Conservation (phyloP, 2,797 vertebrate genomes). For the Stomatorhinus walkeri region DNA sequence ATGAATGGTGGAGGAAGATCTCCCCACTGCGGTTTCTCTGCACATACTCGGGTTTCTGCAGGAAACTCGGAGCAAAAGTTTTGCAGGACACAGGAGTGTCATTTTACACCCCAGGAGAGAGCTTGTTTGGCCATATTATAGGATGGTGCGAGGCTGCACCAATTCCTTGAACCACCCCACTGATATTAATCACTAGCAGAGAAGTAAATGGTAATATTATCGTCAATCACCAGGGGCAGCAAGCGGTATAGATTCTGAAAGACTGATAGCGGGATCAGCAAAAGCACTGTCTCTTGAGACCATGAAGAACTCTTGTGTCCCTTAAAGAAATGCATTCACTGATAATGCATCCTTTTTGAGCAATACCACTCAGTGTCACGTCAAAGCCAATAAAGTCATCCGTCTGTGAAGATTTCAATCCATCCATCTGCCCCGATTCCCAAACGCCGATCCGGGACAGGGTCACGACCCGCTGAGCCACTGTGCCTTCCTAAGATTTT, state of each 20-base stretch:
- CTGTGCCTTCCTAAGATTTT: slow-evolving; percentile 14
- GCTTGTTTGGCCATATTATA: not conserved
- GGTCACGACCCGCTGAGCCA: not conserved
- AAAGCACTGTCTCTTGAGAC: slow-evolving; percentile 2
- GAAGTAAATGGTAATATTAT: slow-evolving; percentile 29
- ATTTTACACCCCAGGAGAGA: not conserved
- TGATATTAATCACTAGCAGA: slow-evolving; percentile 17
- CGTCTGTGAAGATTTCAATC: not conserved
- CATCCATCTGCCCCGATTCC: not conserved
- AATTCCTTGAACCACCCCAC: slow-evolving; percentile 8
- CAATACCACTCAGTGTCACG: not conserved
- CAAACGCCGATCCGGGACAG: not conserved
- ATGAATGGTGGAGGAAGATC: not conserved
- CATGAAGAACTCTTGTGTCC: not conserved
- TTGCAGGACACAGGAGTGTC: not conserved
- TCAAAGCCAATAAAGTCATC: not conserved
- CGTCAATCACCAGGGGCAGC: slow-evolving; percentile 32
- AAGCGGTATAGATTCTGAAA: slow-evolving; percentile 32
- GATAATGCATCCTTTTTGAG: slow-evolving; percentile 13
- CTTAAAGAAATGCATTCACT: not conserved
- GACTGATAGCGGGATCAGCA: slow-evolving; percentile 24
- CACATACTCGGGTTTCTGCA: not conserved
- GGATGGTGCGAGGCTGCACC: not conserved
- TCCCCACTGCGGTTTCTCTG: not conserved
- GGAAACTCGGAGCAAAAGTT: not conserved